Percentiles rank a stretch among this genome's conserved stretches.
phyloP scores from a whole-genome alignment of 2,888 invertebrate species.

The Sminthurides aquaticus region DNA sequence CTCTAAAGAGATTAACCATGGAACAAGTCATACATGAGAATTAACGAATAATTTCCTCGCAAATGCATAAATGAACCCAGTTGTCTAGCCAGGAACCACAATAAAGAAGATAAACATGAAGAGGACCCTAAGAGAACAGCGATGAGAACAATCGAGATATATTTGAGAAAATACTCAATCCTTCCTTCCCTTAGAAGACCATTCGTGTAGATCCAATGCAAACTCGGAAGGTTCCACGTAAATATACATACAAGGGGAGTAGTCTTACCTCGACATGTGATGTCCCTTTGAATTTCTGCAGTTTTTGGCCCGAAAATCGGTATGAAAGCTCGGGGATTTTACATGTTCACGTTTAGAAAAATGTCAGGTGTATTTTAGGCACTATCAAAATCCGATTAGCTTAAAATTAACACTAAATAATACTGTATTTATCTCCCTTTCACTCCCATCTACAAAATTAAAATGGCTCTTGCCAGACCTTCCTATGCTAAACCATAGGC shows the following conservation, averaged over 20 bases:
- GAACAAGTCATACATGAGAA: no score
- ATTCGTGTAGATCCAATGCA: not conserved
- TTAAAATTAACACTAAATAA: not conserved
- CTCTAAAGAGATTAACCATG: no score
- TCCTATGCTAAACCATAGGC: no score
- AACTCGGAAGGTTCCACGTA: conserved; percentile 32
- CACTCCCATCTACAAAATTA: conserved; percentile 27
- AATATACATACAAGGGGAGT: conserved; percentile 25
- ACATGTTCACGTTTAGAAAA: no score
- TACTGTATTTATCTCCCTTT: conserved; percentile 31
- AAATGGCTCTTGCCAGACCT: conserved; percentile 31
- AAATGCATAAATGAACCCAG: no score
- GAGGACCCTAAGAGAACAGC: no score
- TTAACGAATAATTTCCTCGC: no score
- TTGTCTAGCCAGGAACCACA: no score
- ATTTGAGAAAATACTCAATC: conserved; percentile 8
- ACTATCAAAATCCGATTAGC: no score
- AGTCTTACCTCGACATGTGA: conserved; percentile 30
- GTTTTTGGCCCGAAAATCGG: not conserved
- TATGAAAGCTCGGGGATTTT: not conserved
- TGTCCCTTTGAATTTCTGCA: conserved; percentile 8
- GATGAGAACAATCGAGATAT: no score
- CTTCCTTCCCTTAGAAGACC: conserved; percentile 32
- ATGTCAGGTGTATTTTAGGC: no score
- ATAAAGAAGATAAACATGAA: no score